phyloP scores from a whole-genome alignment of 1,140 invertebrate genomes.

The Drosophila lini region DNA sequence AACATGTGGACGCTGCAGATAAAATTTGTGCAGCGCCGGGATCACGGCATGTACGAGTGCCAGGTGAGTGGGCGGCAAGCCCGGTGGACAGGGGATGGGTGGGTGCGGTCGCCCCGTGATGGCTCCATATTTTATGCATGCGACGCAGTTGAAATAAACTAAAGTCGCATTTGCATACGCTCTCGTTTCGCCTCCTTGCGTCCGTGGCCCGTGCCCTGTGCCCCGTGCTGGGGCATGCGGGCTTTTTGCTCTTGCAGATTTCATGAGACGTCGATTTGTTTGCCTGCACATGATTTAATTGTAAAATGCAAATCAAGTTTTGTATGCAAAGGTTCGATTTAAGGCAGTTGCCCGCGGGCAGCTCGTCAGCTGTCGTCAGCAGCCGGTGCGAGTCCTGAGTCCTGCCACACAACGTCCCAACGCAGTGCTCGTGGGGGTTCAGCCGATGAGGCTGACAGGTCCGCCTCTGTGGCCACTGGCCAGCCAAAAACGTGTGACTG shows the following conservation, averaged over 20 bases:
- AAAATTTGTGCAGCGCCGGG: slow-evolving; percentile 95
- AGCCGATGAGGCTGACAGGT: slow-evolving; percentile 45
- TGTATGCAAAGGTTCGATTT: slow-evolving; percentile 53
- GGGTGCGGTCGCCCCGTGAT: slow-evolving; percentile 12
- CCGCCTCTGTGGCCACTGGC: slow-evolving; percentile 27
- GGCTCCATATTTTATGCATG: slow-evolving; percentile 73
- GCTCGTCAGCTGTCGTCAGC: slow-evolving; percentile 25
- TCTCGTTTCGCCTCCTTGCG: slow-evolving; percentile 31
- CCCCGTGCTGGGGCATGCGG: slow-evolving; percentile 62
- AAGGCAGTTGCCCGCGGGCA: slow-evolving; percentile 40
- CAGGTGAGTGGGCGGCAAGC: slow-evolving; percentile 89
- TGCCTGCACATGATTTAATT: slow-evolving; percentile 71
- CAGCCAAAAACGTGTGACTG: slow-evolving; percentile 65
- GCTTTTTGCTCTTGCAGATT: slow-evolving; percentile 53
- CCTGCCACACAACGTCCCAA: not conserved
- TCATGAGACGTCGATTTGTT: slow-evolving; percentile 62
- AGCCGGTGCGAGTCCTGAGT: slow-evolving; percentile 5
- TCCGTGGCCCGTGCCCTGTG: slow-evolving; percentile 1
- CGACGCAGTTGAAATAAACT: slow-evolving; percentile 78
- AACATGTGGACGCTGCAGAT: slow-evolving; percentile 95
- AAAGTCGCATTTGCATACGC: slow-evolving; percentile 77
- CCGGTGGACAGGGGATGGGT: not conserved
- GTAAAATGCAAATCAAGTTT: slow-evolving; percentile 71
- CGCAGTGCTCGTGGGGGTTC: not conserved
- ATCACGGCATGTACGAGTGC: slow-evolving; percentile 97